Percentiles rank a stretch among this genome's conserved stretches.
These are phyloP conservation scores for Metacarcinus magister DNA, from an alignment of 2,888 invertebrate species.

Conservation along the genomic window DNA sequence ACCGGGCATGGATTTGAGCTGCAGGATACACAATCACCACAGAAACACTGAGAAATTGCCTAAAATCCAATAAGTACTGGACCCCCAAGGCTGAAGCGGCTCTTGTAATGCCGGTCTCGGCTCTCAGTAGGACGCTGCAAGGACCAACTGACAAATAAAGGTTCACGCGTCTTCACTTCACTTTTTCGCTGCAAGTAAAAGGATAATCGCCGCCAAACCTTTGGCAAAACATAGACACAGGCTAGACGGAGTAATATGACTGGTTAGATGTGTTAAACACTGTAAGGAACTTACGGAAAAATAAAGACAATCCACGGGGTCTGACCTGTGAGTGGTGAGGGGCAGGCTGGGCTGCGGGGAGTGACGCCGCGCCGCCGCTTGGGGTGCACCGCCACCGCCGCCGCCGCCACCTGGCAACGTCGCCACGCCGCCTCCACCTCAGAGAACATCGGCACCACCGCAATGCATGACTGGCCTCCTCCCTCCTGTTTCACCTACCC, in stretches of 20 bases:
- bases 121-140: constrained; percentile 76
- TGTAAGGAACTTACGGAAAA: constrained; percentile 40
- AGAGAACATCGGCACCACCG: constrained; percentile 69
- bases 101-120: constrained; percentile 77
- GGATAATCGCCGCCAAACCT: neutral
- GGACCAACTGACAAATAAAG: constrained; percentile 72
- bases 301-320: neutral
- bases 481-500: neutral
- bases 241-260: neutral
- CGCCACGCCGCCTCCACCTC: constrained; percentile 57
- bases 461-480: constrained; percentile 58
- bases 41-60: neutral
- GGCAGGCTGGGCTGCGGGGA: constrained; percentile 16
- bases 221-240: neutral
- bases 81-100: constrained; percentile 13
- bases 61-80: neutral
- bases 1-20: neutral
- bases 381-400: constrained; percentile 37
- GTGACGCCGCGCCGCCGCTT: constrained; percentile 68
- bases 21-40: constrained; percentile 53
- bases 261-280: neutral
- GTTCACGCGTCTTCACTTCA: neutral
- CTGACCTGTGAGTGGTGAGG: constrained; percentile 56
- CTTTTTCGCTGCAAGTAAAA: neutral
- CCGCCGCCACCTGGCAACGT: constrained; percentile 66